Evolutionary conservation across 2,113 vertebrate species (phyloP).

Genomic region (Toxostoma redivivum): DNA sequence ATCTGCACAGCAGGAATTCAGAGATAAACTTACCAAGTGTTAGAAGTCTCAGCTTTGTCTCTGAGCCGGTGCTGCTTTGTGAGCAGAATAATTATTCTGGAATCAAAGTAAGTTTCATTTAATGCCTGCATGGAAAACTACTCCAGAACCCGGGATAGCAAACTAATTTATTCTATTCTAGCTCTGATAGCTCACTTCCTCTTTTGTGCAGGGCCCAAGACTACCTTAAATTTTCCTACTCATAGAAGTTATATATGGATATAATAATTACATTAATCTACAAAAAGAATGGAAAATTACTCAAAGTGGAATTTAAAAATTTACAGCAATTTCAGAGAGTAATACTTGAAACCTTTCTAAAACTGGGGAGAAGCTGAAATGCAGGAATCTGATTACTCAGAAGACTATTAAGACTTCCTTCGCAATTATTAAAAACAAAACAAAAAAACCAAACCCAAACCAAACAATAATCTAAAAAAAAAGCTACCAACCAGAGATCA

Average conservation of each 20-base stretch:
- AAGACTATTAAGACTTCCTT: background rate
- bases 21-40: constrained; percentile 52
- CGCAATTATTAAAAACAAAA: background rate
- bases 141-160: background rate
- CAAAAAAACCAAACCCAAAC: too few relatives aligned
- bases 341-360: background rate
- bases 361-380: background rate
- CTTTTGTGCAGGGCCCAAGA: background rate
- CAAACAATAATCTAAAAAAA: background rate
- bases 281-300: background rate
- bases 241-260: background rate
- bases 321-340: background rate
- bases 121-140: background rate
- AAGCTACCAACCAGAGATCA: background rate
- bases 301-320: background rate
- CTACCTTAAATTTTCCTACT: background rate
- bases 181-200: background rate
- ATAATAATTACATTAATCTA: background rate
- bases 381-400: background rate
- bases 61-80: constrained; percentile 22
- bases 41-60: constrained; percentile 62
- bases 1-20: constrained; percentile 62
- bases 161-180: background rate
- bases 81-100: constrained; percentile 56
- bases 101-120: constrained; percentile 14